These are phyloP conservation scores for Calosoma granatense DNA, from an alignment of 1,140 invertebrate genomes.

Conservation along the genomic window DNA sequence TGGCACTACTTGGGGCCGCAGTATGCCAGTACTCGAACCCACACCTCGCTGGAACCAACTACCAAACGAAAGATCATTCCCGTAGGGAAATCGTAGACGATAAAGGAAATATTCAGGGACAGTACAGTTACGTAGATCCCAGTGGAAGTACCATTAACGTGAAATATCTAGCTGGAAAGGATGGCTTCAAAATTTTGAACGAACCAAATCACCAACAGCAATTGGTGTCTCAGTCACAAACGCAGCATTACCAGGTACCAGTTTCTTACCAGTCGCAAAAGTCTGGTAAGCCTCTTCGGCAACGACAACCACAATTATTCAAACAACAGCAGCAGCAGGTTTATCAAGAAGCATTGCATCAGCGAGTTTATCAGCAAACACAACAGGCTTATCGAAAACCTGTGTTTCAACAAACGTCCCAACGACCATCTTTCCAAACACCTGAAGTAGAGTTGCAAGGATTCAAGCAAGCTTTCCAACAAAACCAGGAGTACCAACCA, in stretches of 20 bases:
- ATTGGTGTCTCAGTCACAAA: constrained; percentile 23
- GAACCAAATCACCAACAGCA: neutral
- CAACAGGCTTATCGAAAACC: neutral
- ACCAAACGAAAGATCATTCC: constrained; percentile 19
- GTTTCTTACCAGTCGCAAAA: neutral
- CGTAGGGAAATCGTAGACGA: constrained; percentile 17
- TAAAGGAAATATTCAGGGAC: constrained; percentile 20
- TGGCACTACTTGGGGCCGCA: no score
- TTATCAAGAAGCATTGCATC: neutral
- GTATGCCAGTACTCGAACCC: neutral
- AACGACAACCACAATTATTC: neutral
- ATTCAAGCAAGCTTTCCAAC: neutral
- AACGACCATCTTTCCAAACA: neutral
- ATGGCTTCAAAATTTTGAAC: constrained; percentile 39
- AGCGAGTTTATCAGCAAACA: neutral
- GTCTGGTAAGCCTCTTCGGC: neutral
- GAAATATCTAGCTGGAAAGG: constrained; percentile 48
- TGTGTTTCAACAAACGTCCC: neutral
- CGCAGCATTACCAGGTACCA: neutral
- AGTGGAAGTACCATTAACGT: constrained; percentile 46
- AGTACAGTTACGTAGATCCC: constrained; percentile 51
- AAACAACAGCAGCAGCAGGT: neutral
- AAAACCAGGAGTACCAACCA: neutral
- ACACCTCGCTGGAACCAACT: constrained; percentile 18
- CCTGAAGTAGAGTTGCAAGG: neutral